phyloP scores from a whole-genome alignment of 2,113 vertebrate species.

The Gobius niger region DNA sequence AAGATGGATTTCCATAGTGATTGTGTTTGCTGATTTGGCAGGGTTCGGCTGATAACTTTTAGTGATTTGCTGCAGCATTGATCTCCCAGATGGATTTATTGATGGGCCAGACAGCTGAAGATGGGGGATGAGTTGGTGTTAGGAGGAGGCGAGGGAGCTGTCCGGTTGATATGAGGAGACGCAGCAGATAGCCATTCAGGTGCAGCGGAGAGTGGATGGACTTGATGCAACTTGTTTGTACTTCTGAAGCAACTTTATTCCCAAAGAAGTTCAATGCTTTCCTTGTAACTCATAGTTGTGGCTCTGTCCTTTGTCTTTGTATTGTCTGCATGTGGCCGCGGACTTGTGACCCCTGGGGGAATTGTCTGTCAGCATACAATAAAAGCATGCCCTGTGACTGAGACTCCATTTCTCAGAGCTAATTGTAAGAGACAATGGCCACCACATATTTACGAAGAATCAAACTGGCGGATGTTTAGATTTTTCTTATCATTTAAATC shows the following conservation, averaged over 20 bases:
- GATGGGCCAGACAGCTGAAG: conserved; percentile 65
- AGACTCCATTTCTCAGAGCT: conserved; percentile 59
- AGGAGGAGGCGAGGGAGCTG: conserved; percentile 33
- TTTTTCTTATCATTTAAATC: conserved; percentile 64
- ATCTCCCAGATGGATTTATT: conserved; percentile 82
- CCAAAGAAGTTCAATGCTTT: conserved; percentile 35
- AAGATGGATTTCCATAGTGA: conserved; percentile 83
- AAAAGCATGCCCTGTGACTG: conserved; percentile 52
- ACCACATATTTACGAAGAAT: conserved; percentile 50
- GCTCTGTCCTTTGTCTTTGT: conserved; percentile 49
- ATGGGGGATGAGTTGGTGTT: conserved; percentile 55
- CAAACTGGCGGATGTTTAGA: conserved; percentile 69
- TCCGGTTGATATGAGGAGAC: conserved; percentile 53
- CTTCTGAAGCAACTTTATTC: conserved; percentile 33
- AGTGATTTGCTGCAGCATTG: conserved; percentile 78
- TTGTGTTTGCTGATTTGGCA: conserved; percentile 82
- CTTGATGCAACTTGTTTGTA: conserved; percentile 42
- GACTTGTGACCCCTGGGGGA: conserved; percentile 58
- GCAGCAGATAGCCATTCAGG: conserved; percentile 58
- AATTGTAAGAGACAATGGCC: conserved; percentile 66
- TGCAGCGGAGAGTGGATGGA: conserved; percentile 58
- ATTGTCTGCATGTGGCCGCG: conserved; percentile 40
- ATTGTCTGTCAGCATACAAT: conserved; percentile 70
- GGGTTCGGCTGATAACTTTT: conserved; percentile 81
- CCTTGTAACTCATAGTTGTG: conserved; percentile 38